Evolutionary conservation across 1,140 invertebrate species (phyloP).

Genomic region (Drosophila seguyi): DNA sequence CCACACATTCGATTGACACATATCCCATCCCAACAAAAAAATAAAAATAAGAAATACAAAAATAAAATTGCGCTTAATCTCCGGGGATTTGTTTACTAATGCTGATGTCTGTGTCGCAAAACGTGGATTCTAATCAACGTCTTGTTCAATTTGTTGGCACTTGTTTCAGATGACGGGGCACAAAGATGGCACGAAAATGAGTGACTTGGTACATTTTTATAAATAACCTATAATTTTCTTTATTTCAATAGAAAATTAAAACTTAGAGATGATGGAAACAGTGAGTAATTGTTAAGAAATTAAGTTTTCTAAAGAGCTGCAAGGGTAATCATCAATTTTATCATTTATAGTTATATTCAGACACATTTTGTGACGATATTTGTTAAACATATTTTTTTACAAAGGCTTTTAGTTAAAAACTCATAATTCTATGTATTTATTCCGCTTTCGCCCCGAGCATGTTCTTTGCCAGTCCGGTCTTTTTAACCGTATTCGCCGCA

Average conservation of each 20-base stretch:
- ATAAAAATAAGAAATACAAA: background rate
- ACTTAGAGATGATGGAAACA: background rate
- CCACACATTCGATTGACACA: conserved; percentile 61
- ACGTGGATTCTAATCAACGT: conserved; percentile 62
- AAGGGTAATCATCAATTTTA: accelerated
- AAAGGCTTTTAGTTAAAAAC: background rate
- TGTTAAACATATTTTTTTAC: too few species aligned
- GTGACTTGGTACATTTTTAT: background rate
- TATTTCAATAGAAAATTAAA: background rate
- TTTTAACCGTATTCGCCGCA: background rate
- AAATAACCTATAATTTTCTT: background rate
- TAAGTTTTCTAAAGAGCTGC: too few species aligned
- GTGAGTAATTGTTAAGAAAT: background rate
- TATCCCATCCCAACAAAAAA: conserved; percentile 48
- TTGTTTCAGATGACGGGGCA: conserved; percentile 35
- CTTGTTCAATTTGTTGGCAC: conserved; percentile 41
- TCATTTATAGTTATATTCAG: background rate
- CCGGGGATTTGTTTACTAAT: conserved; percentile 33
- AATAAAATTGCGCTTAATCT: conserved; percentile 5
- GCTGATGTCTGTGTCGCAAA: conserved; percentile 19
- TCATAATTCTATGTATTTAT: background rate
- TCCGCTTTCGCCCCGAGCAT: background rate
- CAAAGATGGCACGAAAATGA: background rate
- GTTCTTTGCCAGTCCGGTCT: conserved; percentile 14
- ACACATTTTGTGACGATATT: background rate